A percentile compares a stretch with the other conserved stretches of the same genome.
Conservation (phyloP, 2,888 invertebrate genomes). For the Panopea generosa region DNA sequence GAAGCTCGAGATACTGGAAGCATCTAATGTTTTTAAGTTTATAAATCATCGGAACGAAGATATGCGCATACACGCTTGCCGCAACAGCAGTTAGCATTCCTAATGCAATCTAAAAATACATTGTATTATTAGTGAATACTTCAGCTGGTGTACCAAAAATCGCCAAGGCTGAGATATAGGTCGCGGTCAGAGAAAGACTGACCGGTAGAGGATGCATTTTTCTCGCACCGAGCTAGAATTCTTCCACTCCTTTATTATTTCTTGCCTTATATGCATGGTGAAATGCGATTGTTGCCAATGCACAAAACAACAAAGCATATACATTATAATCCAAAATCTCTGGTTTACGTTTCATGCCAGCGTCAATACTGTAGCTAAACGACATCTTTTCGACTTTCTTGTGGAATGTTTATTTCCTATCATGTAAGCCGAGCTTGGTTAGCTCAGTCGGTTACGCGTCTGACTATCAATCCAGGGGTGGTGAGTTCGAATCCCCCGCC, state of each 20-base stretch:
- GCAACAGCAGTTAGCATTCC: slow-evolving; percentile 73
- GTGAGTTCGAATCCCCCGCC: too few relatives aligned
- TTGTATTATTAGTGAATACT: slow-evolving; percentile 63
- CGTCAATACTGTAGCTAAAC: slow-evolving; percentile 39
- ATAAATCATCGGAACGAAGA: slow-evolving; percentile 62
- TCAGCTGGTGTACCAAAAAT: slow-evolving; percentile 65
- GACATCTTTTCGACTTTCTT: too few relatives aligned
- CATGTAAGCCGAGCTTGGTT: too few relatives aligned
- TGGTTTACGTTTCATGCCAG: slow-evolving; percentile 48
- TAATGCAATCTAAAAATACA: slow-evolving; percentile 52
- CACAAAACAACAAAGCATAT: slow-evolving; percentile 54
- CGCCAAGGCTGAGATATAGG: slow-evolving; percentile 66
- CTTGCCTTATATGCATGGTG: slow-evolving; percentile 86
- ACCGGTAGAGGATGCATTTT: slow-evolving; percentile 82
- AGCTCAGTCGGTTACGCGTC: too few relatives aligned
- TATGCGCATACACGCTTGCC: slow-evolving; percentile 39
- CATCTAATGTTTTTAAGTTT: slow-evolving; percentile 58
- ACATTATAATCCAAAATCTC: slow-evolving; percentile 59
- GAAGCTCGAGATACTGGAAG: slow-evolving; percentile 52
- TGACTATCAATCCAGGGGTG: too few relatives aligned
- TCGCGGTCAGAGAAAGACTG: slow-evolving; percentile 81
- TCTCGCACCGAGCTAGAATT: slow-evolving; percentile 82
- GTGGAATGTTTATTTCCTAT: too few relatives aligned
- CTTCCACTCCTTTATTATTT: slow-evolving; percentile 86
- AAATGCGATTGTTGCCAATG: slow-evolving; percentile 69